Conservation (phyloP, 2,113 vertebrate genomes). For the Typhlomys cinereus region DNA sequence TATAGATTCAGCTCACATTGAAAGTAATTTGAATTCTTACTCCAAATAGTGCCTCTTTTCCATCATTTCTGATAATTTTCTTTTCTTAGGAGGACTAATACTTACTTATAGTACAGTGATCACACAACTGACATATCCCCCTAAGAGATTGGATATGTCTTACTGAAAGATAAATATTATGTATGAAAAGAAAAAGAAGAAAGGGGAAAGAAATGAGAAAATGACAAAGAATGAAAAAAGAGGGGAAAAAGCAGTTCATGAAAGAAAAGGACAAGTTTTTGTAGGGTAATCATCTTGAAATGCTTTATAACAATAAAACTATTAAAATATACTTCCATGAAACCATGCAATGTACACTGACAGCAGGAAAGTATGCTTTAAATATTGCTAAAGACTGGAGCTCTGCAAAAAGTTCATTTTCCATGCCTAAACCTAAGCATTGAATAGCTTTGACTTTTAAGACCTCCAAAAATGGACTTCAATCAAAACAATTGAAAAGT, state of each 20-base stretch:
- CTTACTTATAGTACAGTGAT: not conserved
- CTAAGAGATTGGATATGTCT: not conserved
- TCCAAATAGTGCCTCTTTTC: not conserved
- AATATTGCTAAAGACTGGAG: constrained; percentile 80
- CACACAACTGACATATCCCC: not conserved
- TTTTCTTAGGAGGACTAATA: not conserved
- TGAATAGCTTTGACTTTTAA: constrained; percentile 80
- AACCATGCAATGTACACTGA: constrained; percentile 79
- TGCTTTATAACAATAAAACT: constrained; percentile 65
- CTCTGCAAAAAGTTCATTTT: constrained; percentile 81
- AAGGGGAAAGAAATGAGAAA: not conserved
- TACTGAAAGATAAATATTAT: not conserved
- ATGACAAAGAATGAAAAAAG: not conserved
- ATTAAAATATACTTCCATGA: constrained; percentile 79
- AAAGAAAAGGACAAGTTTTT: not conserved
- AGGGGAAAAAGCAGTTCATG: not conserved
- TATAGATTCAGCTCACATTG: not conserved
- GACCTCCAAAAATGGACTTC: constrained; percentile 79
- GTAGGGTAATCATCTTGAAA: constrained; percentile 62
- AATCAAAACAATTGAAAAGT: constrained; percentile 75
- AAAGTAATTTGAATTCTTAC: not conserved
- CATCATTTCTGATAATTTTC: not conserved
- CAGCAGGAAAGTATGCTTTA: constrained; percentile 77
- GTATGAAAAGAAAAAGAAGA: not conserved
- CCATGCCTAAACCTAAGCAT: constrained; percentile 71